A percentile compares a stretch with the other conserved stretches of the same genome.
Evolutionary conservation across 1,140 invertebrate species (phyloP).

Genomic region (Physella acuta): DNA sequence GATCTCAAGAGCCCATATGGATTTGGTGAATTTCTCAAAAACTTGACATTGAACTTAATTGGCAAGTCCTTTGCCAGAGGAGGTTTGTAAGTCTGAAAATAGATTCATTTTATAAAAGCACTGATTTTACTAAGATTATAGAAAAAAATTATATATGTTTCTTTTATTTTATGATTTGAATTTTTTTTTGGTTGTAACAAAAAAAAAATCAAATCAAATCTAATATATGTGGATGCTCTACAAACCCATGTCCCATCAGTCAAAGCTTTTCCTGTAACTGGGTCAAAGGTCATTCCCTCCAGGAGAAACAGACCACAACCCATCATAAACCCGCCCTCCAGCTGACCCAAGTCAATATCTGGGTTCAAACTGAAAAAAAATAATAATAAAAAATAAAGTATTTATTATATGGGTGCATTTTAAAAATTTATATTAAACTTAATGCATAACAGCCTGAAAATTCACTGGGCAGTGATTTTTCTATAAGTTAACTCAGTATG

Average conservation of each 20-base stretch:
- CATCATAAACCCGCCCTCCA: slow-evolving; percentile 86
- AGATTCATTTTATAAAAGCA: too few species aligned
- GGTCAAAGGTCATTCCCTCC: slow-evolving; percentile 73
- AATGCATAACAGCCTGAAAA: too few species aligned
- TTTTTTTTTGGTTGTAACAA: too few species aligned
- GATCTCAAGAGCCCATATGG: slow-evolving; percentile 72
- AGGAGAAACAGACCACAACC: slow-evolving; percentile 78
- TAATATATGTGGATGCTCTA: too few species aligned
- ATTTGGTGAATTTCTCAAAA: slow-evolving; percentile 73
- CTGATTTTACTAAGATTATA: too few species aligned
- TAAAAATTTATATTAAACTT: too few species aligned
- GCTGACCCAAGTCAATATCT: slow-evolving; percentile 76
- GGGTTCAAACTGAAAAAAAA: slow-evolving; percentile 35
- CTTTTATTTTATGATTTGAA: too few species aligned
- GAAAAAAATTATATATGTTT: too few species aligned
- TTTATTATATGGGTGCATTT: too few species aligned
- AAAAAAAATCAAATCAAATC: too few species aligned
- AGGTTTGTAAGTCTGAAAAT: slow-evolving; percentile 71
- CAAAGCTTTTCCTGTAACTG: slow-evolving; percentile 68
- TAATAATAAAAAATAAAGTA: background rate
- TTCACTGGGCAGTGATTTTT: too few species aligned
- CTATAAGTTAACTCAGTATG: too few species aligned
- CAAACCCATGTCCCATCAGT: slow-evolving; percentile 76
- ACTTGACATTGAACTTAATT: slow-evolving; percentile 76
- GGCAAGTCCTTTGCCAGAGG: slow-evolving; percentile 83